A percentile compares a stretch with the other conserved stretches of the same genome.
Conservation (phyloP, 2,888 invertebrate species). For the Drosophila rellima region DNA sequence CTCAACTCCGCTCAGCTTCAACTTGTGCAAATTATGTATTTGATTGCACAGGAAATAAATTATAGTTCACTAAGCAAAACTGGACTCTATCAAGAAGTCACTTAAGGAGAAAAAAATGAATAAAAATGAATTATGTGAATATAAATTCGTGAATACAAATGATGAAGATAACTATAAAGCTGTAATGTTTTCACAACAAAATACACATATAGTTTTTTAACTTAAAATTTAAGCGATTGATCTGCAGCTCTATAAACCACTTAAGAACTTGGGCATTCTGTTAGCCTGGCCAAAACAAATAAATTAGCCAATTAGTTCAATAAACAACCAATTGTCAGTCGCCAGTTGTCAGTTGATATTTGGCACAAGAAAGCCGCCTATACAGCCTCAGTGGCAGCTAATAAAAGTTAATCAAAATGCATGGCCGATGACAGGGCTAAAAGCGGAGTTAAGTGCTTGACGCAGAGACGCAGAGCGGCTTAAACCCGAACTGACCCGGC, state of each 20-base stretch:
- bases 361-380: slow-evolving; percentile 6
- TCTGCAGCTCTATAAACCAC: neutral
- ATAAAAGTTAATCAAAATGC: slow-evolving; percentile 66
- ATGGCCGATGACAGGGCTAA: slow-evolving; percentile 50
- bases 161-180: neutral
- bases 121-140: neutral
- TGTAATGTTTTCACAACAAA: no score
- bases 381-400: neutral
- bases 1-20: neutral
- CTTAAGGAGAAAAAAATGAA: neutral
- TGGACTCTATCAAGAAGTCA: neutral
- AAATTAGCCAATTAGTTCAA: slow-evolving; percentile 39
- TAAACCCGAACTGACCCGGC: slow-evolving; percentile 40
- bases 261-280: neutral
- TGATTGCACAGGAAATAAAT: neutral
- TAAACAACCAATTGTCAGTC: slow-evolving; percentile 46
- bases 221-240: no score
- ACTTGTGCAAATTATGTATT: neutral
- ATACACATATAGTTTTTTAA: no score
- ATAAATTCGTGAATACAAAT: neutral
- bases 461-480: slow-evolving; percentile 34
- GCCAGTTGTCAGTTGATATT: slow-evolving; percentile 14
- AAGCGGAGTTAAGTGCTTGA: slow-evolving; percentile 55
- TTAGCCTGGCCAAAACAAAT: slow-evolving; percentile 29
- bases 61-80: neutral